These are phyloP conservation scores for Myxocyprinus asiaticus DNA, from an alignment of 2,113 vertebrate species.

Conservation along the genomic window DNA sequence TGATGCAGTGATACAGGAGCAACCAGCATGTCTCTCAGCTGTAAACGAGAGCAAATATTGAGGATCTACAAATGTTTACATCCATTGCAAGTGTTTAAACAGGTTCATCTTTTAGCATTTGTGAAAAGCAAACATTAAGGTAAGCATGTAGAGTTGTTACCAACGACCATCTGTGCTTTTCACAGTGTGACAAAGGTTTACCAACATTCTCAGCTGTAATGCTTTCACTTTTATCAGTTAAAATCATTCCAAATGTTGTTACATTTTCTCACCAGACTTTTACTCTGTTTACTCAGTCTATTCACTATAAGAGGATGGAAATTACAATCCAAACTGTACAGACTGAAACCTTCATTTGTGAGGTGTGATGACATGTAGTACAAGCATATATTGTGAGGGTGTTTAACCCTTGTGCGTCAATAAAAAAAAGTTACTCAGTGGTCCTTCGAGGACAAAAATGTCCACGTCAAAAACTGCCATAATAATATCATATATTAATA, in stretches of 20 bases:
- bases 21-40: slow-evolving; percentile 91
- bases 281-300: slow-evolving; percentile 2
- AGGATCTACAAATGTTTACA: slow-evolving; percentile 5
- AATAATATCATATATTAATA: too few relatives aligned
- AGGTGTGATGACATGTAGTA: slow-evolving; percentile 26
- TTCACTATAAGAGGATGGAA: background rate
- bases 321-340: slow-evolving; percentile 1
- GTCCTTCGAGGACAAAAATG: too few relatives aligned
- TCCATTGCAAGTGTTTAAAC: background rate
- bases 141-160: slow-evolving; percentile 67
- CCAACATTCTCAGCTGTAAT: background rate
- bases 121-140: slow-evolving; percentile 18
- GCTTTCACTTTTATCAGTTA: background rate
- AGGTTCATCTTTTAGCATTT: background rate
- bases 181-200: slow-evolving; percentile 12
- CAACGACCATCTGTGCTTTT: slow-evolving; percentile 50
- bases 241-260: too few relatives aligned
- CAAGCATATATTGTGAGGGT: slow-evolving; percentile 19
- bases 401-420: background rate
- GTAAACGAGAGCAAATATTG: slow-evolving; percentile 35
- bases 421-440: too few relatives aligned
- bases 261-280: background rate
- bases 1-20: slow-evolving; percentile 90
- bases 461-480: too few relatives aligned
- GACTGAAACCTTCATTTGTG: slow-evolving; percentile 2